phyloP scores from a whole-genome alignment of 2,113 vertebrate species.

The Sylvicapra grimmia region DNA sequence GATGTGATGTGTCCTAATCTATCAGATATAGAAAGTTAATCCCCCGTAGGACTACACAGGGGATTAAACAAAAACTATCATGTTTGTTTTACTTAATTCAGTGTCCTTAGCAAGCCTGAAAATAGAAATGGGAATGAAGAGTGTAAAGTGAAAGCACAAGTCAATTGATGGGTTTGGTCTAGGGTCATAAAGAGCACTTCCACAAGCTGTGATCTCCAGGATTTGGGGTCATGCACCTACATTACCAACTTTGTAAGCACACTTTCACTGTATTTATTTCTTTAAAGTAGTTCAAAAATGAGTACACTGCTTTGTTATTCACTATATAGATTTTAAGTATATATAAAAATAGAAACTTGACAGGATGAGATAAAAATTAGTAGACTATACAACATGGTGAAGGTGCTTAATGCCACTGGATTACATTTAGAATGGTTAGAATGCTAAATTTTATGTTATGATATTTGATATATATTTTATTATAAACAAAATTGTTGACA shows the following conservation, averaged over 20 bases:
- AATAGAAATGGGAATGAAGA: background rate
- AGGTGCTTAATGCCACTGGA: background rate
- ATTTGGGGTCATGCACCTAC: background rate
- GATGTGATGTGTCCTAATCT: background rate
- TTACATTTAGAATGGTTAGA: background rate
- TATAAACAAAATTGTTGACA: background rate
- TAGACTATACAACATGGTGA: background rate
- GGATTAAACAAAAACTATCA: background rate
- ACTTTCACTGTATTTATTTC: background rate
- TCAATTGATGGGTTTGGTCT: background rate
- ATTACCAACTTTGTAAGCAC: background rate
- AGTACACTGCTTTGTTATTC: background rate
- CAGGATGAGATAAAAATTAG: background rate
- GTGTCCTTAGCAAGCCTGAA: background rate
- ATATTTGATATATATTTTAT: background rate
- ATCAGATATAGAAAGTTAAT: background rate
- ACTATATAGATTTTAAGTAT: background rate
- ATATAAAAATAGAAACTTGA: background rate
- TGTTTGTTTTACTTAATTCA: background rate
- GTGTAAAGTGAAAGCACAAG: background rate
- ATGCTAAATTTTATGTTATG: background rate
- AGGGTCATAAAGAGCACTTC: no score
- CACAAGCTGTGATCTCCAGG: background rate
- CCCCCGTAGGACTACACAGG: background rate
- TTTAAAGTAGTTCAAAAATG: background rate